phyloP scores from a whole-genome alignment of 2,888 invertebrate genomes.

The Zygothrica quintamaculata region DNA sequence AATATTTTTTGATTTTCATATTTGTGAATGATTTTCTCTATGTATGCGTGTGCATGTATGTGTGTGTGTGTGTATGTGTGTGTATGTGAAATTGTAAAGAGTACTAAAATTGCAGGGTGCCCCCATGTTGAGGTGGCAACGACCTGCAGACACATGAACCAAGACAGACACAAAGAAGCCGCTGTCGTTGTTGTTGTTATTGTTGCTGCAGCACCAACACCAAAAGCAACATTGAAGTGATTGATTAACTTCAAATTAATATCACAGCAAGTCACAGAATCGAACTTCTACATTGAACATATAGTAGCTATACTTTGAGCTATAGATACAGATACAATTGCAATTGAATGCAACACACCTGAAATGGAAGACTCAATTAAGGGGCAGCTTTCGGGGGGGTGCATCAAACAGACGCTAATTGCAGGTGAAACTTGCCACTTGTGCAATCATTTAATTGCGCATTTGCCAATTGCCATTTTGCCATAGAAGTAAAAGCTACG shows the following conservation, averaged over 20 bases:
- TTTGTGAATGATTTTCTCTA: slow-evolving; percentile 34
- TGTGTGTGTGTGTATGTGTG: background rate
- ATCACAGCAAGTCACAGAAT: slow-evolving; percentile 20
- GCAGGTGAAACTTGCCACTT: slow-evolving; percentile 40
- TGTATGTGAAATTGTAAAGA: slow-evolving; percentile 9
- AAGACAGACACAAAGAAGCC: slow-evolving; percentile 42
- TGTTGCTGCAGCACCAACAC: slow-evolving; percentile 35
- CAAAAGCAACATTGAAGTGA: slow-evolving; percentile 22
- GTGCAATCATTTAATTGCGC: slow-evolving; percentile 43
- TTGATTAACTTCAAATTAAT: slow-evolving; percentile 54
- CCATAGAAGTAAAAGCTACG: slow-evolving; percentile 12
- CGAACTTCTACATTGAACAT: slow-evolving; percentile 21
- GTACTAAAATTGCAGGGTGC: slow-evolving; percentile 20
- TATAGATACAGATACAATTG: slow-evolving; percentile 24
- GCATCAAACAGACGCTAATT: slow-evolving; percentile 3
- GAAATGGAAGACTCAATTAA: slow-evolving; percentile 32
- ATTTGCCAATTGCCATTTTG: slow-evolving; percentile 17
- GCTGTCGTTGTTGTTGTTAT: slow-evolving; percentile 25
- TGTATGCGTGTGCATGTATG: background rate
- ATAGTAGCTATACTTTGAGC: slow-evolving; percentile 8
- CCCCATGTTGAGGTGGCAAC: slow-evolving; percentile 51
- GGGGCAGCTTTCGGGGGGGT: background rate
- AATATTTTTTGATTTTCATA: slow-evolving; percentile 26
- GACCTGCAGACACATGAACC: slow-evolving; percentile 19
- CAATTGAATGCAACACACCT: slow-evolving; percentile 20